phyloP scores from a whole-genome alignment of 2,888 invertebrate species.

The Nephrotoma guestfalica region DNA sequence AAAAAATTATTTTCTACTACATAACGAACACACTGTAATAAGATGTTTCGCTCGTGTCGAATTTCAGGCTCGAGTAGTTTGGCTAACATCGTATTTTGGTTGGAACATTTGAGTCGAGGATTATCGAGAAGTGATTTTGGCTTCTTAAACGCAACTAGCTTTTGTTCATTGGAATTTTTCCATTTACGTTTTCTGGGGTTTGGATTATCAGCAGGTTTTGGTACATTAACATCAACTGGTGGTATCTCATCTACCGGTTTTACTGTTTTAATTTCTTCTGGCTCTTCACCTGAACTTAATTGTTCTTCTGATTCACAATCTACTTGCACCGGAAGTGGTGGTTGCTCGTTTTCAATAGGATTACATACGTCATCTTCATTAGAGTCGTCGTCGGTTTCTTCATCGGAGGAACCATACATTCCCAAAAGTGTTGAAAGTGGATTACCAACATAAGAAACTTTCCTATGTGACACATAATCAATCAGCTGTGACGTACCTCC shows the following conservation, averaged over 20 bases:
- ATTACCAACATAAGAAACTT: slow-evolving; percentile 10
- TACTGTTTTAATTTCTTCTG: slow-evolving; percentile 9
- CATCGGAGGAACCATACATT: slow-evolving; percentile 24
- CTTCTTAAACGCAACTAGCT: slow-evolving; percentile 20
- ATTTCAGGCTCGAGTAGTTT: slow-evolving; percentile 65
- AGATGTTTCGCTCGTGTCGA: slow-evolving; percentile 68
- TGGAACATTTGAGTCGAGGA: slow-evolving; percentile 18
- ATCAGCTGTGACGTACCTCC: slow-evolving; percentile 11
- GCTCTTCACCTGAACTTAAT: slow-evolving; percentile 12
- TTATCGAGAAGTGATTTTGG: slow-evolving; percentile 21
- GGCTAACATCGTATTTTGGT: slow-evolving; percentile 43
- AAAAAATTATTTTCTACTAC: slow-evolving; percentile 57
- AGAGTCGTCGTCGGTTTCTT: slow-evolving; percentile 13
- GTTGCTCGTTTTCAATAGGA: slow-evolving; percentile 6
- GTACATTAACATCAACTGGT: not conserved
- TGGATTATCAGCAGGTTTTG: slow-evolving; percentile 13
- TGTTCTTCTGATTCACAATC: not conserved
- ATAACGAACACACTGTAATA: slow-evolving; percentile 74
- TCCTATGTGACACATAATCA: slow-evolving; percentile 5
- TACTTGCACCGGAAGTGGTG: not conserved
- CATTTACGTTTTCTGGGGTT: slow-evolving; percentile 10
- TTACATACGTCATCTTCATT: not conserved
- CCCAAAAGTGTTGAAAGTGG: slow-evolving; percentile 21
- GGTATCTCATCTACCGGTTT: slow-evolving; percentile 6
- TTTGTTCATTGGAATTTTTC: slow-evolving; percentile 14